A percentile compares a stretch with the other conserved stretches of the same genome.
These are phyloP conservation scores for Enteromius mattozi DNA, from an alignment of 2,797 vertebrate genomes.

Conservation along the genomic window DNA sequence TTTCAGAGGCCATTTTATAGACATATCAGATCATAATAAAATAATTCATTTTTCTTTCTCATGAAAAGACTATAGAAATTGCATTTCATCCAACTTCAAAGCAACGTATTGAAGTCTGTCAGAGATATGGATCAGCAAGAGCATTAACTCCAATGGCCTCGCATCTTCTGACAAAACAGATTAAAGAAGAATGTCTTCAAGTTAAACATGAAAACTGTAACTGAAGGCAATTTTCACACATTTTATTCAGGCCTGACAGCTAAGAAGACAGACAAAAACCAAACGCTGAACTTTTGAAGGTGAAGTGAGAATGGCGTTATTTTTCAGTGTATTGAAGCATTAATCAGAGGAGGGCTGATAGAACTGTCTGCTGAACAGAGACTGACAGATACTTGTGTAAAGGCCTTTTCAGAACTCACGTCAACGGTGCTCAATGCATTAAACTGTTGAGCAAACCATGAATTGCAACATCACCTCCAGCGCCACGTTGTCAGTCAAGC, in stretches of 20 bases:
- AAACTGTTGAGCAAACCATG: not conserved
- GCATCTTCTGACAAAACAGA: conserved; percentile 3
- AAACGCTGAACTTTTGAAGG: conserved; percentile 15
- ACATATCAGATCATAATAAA: conserved; percentile 32
- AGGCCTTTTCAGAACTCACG: not conserved
- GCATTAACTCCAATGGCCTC: conserved; percentile 1
- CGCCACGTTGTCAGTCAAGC: not conserved
- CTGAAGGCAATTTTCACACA: conserved; percentile 25
- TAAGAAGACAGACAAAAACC: not conserved
- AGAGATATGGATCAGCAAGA: conserved; percentile 28
- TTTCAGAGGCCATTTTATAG: conserved; percentile 25
- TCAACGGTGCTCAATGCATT: not conserved
- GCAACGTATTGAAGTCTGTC: conserved; percentile 5
- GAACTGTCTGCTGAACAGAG: not conserved
- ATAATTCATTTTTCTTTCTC: not conserved
- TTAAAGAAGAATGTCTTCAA: conserved; percentile 20
- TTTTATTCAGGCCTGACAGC: conserved; percentile 15
- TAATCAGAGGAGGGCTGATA: not conserved
- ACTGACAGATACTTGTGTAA: not conserved
- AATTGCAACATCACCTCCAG: conserved; percentile 11
- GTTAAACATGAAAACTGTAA: conserved; percentile 16
- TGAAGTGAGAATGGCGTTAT: conserved; percentile 12
- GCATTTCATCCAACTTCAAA: conserved; percentile 41
- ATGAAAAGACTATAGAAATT: conserved; percentile 23
- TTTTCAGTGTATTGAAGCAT: not conserved